Evolutionary conservation across 2,113 vertebrate species (phyloP).

Genomic region (Eretmochelys imbricata): DNA sequence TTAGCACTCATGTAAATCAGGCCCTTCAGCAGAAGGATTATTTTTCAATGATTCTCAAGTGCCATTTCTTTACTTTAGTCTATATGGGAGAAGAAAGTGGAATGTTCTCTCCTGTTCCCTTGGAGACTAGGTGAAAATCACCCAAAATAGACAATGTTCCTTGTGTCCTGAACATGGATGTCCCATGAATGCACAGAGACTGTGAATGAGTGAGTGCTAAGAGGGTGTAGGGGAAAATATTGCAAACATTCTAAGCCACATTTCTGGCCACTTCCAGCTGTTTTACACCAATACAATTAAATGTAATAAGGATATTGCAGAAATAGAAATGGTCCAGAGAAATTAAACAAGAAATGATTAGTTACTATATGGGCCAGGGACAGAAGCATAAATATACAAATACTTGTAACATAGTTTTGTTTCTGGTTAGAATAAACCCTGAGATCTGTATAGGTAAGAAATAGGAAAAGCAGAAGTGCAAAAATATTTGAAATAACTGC

Average conservation of each 20-base stretch:
- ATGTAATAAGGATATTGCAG: not conserved
- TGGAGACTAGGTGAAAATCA: not conserved
- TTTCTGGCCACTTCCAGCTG: not conserved
- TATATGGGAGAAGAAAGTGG: not conserved
- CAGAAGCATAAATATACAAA: not conserved
- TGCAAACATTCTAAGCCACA: not conserved
- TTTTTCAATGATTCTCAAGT: not conserved
- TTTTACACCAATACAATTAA: not conserved
- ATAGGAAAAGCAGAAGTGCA: not conserved
- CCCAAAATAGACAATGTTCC: not conserved
- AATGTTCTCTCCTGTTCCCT: fast-evolving
- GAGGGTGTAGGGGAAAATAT: not conserved
- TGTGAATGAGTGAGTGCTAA: not conserved
- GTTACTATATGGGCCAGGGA: not conserved
- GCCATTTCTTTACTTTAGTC: not conserved
- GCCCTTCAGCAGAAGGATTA: not conserved
- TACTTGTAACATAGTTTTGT: not conserved
- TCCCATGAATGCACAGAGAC: not conserved
- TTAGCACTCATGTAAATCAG: not conserved
- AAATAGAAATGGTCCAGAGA: not conserved
- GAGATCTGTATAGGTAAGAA: not conserved
- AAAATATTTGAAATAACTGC: not conserved
- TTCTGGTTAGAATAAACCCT: not conserved
- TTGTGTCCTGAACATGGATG: not conserved
- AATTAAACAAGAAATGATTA: not conserved